Evolutionary conservation across 2,888 invertebrate genomes (phyloP).

Genomic region (Mamestra brassicae): DNA sequence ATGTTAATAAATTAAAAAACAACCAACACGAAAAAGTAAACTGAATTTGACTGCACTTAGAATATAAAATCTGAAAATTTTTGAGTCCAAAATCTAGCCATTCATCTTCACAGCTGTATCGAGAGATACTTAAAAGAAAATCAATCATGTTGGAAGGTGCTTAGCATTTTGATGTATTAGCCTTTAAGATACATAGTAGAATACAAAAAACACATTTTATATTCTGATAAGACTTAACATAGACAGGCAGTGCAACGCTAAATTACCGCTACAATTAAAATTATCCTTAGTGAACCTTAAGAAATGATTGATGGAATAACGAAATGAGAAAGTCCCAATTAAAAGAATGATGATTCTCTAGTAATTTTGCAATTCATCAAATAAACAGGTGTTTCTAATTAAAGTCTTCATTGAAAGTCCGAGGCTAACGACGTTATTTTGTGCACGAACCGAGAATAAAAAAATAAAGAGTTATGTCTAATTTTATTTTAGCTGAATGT

Average conservation of each 20-base stretch:
- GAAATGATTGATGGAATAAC: slow-evolving; percentile 28
- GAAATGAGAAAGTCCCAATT: slow-evolving; percentile 43
- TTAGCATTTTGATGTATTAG: slow-evolving; percentile 39
- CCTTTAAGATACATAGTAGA: slow-evolving; percentile 18
- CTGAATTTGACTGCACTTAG: not conserved
- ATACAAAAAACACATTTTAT: slow-evolving; percentile 12
- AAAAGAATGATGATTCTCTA: slow-evolving; percentile 27
- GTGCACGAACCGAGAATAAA: slow-evolving; percentile 10
- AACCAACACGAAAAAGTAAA: not conserved
- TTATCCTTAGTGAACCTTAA: not conserved
- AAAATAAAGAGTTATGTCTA: slow-evolving; percentile 17
- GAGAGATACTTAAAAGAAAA: slow-evolving; percentile 40
- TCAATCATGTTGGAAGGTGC: slow-evolving; percentile 34
- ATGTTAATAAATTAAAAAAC: too few species aligned
- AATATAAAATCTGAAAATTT: not conserved
- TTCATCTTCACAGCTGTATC: slow-evolving; percentile 13
- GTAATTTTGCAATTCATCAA: slow-evolving; percentile 48
- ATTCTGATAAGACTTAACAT: not conserved
- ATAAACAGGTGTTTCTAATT: slow-evolving; percentile 52
- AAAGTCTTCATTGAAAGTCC: slow-evolving; percentile 32
- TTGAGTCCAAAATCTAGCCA: not conserved
- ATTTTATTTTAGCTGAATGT: slow-evolving; percentile 16
- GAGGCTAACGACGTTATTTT: slow-evolving; percentile 31
- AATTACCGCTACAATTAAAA: slow-evolving; percentile 6
- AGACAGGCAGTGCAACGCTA: not conserved